Conservation (phyloP, 1,140 invertebrate species). For the Drosophila sp. region DNA sequence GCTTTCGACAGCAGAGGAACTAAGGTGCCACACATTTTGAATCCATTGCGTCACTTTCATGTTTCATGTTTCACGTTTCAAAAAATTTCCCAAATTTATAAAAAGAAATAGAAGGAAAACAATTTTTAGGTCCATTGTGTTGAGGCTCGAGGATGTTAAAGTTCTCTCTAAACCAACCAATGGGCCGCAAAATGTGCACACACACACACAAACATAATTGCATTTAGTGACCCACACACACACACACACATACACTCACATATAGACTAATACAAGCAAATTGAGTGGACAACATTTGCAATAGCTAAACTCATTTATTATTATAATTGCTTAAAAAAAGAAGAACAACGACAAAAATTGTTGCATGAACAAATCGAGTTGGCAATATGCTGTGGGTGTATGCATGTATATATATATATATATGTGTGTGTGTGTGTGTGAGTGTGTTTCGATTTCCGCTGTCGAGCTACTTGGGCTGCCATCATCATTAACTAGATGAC, state of each 20-base stretch:
- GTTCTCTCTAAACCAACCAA: conserved; percentile 7
- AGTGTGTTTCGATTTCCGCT: conserved; percentile 52
- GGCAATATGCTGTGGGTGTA: conserved; percentile 10
- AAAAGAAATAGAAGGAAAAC: no score
- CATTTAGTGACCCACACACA: conserved; percentile 40
- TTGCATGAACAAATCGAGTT: conserved; percentile 42
- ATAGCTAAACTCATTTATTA: conserved; percentile 68
- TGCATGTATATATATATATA: no score
- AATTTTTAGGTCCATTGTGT: background rate
- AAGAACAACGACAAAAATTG: conserved; percentile 25
- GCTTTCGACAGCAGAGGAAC: no score
- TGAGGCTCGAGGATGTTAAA: background rate
- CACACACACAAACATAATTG: conserved; percentile 39
- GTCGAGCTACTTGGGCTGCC: conserved; percentile 21
- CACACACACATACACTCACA: conserved; percentile 13
- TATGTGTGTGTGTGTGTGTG: conserved; percentile 22
- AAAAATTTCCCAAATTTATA: conserved; percentile 14
- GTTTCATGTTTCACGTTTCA: no score
- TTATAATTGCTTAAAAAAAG: conserved; percentile 70
- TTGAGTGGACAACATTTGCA: conserved; percentile 32
- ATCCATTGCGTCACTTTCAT: no score
- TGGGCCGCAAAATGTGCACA: conserved; percentile 47
- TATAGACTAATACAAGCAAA: conserved; percentile 12
- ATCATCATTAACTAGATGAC: conserved; percentile 58
- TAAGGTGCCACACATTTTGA: no score